Evolutionary conservation across 2,113 vertebrate species (phyloP).

Genomic region (Pan paniscus): DNA sequence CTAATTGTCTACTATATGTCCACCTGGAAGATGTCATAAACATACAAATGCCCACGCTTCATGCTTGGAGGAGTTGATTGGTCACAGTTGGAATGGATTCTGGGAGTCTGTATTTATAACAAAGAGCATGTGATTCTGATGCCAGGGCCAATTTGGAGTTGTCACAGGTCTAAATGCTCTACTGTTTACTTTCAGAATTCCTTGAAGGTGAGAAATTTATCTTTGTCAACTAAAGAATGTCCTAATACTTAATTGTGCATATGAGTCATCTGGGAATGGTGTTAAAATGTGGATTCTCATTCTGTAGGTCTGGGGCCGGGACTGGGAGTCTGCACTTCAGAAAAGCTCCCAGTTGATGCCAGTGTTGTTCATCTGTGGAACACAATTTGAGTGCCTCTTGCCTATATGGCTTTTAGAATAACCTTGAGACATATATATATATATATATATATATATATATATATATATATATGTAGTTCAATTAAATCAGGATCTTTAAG

Average conservation of each 20-base stretch:
- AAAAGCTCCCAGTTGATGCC: not conserved
- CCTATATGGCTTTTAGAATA: not conserved
- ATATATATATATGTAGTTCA: not conserved
- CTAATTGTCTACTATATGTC: not conserved
- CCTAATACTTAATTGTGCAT: not conserved
- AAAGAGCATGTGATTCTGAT: not conserved
- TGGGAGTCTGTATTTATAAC: not conserved
- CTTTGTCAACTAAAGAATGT: slow-evolving; percentile 22
- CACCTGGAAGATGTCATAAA: not conserved
- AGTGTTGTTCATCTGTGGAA: not conserved
- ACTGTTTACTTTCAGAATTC: not conserved
- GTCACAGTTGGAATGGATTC: not conserved
- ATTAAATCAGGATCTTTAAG: not conserved
- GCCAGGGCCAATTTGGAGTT: not conserved
- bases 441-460: not conserved
- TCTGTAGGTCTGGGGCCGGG: not conserved
- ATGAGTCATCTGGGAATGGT: not conserved
- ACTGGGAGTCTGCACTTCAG: slow-evolving; percentile 28
- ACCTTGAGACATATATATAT: not conserved
- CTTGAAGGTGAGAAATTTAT: not conserved
- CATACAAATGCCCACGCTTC: not conserved
- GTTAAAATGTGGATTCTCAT: not conserved
- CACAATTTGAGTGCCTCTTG: not conserved
- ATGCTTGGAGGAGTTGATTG: not conserved
- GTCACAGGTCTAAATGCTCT: slow-evolving; percentile 13